Conservation (phyloP, 2,113 vertebrate genomes). For the Dromiciops gliroides region DNA sequence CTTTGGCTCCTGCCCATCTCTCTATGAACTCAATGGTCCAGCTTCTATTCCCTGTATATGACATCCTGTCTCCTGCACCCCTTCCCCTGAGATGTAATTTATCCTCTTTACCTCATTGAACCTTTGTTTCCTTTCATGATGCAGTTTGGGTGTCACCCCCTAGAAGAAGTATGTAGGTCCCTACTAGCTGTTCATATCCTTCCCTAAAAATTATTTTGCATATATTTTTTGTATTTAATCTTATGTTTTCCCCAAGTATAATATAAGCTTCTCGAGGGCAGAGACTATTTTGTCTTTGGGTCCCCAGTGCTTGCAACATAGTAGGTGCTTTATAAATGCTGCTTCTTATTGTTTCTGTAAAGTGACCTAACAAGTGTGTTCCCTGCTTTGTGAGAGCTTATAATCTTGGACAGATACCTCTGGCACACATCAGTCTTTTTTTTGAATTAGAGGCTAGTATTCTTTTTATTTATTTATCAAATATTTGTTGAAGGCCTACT, state of each 20-base stretch:
- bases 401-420: neutral
- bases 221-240: neutral
- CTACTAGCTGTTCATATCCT: neutral
- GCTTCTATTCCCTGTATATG: neutral
- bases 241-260: neutral
- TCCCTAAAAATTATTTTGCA: neutral
- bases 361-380: neutral
- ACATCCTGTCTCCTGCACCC: neutral
- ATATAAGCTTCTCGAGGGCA: neutral
- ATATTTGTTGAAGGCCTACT: neutral
- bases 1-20: neutral
- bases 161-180: neutral
- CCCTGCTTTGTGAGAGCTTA: neutral
- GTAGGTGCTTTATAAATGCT: neutral
- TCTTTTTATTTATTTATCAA: neutral
- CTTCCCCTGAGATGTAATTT: neutral
- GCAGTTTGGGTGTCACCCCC: neutral
- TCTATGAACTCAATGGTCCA: neutral
- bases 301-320: neutral
- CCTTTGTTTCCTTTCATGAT: neutral
- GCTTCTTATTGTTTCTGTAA: neutral
- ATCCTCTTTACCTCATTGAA: neutral
- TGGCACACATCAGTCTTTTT: neutral
- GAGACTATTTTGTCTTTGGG: neutral
- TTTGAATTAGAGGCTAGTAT: neutral